phyloP scores from a whole-genome alignment of 2,113 vertebrate genomes.

The Azemiops feae region DNA sequence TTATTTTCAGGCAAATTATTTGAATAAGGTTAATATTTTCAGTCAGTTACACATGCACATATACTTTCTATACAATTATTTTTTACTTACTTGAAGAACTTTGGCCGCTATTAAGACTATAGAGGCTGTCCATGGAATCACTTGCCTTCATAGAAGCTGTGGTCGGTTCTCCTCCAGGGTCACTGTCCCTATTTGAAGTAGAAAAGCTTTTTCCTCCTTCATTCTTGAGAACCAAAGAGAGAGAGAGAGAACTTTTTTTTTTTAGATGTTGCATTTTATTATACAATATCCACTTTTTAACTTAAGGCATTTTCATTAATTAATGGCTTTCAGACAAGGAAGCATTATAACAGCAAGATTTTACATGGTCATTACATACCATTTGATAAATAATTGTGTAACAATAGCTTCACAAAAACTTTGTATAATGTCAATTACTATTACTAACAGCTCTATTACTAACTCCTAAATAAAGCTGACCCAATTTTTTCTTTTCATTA shows the following conservation, averaged over 20 bases:
- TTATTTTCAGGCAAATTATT: background rate
- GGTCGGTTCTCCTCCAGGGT: conserved; percentile 58
- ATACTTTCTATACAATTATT: background rate
- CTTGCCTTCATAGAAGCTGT: conserved; percentile 68
- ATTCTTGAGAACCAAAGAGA: conserved; percentile 62
- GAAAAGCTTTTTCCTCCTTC: conserved; percentile 63
- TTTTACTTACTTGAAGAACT: conserved; percentile 89
- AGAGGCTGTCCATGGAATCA: conserved; percentile 87
- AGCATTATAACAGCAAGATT: background rate
- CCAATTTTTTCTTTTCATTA: background rate
- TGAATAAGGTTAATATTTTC: background rate
- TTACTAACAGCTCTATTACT: background rate
- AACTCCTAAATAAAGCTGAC: background rate
- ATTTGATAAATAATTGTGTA: background rate
- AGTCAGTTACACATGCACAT: background rate
- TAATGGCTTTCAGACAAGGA: conserved; percentile 28
- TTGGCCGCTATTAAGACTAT: conserved; percentile 81
- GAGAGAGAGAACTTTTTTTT: conserved; percentile 38
- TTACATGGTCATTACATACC: background rate
- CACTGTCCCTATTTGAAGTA: conserved; percentile 49
- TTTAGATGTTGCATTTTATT: background rate
- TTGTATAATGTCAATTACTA: background rate
- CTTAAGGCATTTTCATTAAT: conserved; percentile 12
- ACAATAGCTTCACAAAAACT: conserved; percentile 20
- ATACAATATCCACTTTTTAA: background rate